Evolutionary conservation across 2,888 invertebrate species (phyloP), one percentile per base, ranked within the genome.

Genomic region (Coremacera marginata): DNA sequence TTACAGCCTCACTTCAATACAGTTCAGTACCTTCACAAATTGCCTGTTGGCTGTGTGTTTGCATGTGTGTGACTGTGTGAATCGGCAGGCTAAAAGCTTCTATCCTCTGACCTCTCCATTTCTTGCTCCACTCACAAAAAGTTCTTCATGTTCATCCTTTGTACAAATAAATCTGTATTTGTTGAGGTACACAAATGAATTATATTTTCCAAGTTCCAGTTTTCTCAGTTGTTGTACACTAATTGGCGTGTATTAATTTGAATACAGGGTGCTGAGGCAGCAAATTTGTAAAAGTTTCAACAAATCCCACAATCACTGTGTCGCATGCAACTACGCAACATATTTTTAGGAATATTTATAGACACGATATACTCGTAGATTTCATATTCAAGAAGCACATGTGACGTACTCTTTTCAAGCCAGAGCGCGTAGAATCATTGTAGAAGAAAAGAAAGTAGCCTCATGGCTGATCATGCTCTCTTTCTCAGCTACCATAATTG

Each of bases 131-230:
- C 9, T 70, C 11, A 31, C 27, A 37, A 5, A 49, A 67, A 71
- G 51, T 78, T 79, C 75, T 77, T 72, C 72, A 81, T 83, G 78
- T 82, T 85, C 84, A 85, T 85, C 86, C 85, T 85, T 85, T 85
- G 82, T 83, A 83, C 82, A 86, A 85, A 85, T 86, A 85, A 86
- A 85, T 86, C 84, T 83, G 84, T 84, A 84, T 85, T 85, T 85
- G 85, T 84, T 82, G 82, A 78, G 76, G 76, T 67, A 52, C 44
- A 77, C 67, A 77, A 79, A 79, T 79, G 63, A 76, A 76, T 79
- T 77, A 67, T 77, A 62, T 67, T 74, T 34, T 37, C 67, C 22
- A 55, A 44, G 67, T 52, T 62, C 31, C 62, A n/a, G 44, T 31
- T 27, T 62, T 65, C 65, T 34, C 65, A 52, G 25, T 19, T 49